Evolutionary conservation across 2,113 vertebrate genomes (phyloP).

Genomic region (Orycteropus afer): DNA sequence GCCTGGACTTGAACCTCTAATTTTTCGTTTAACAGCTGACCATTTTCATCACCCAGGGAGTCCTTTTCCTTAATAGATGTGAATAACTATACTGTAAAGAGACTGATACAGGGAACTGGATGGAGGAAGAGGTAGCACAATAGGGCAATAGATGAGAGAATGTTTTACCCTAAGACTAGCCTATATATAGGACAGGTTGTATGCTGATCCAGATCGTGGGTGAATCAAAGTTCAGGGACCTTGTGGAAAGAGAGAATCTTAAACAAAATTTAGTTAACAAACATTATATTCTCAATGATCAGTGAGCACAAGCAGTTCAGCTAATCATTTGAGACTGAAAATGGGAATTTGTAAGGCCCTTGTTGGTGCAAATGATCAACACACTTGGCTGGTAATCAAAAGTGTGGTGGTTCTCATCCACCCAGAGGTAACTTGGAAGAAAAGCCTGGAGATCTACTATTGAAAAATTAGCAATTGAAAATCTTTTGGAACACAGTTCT

Average conservation of each 20-base stretch:
- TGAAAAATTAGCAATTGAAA: too few relatives aligned
- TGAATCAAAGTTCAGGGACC: not conserved
- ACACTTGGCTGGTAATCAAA: too few relatives aligned
- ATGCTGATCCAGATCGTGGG: rapidly evolving
- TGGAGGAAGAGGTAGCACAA: not conserved
- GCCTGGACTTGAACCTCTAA: too few relatives aligned
- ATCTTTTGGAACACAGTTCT: too few relatives aligned
- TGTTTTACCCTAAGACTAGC: too few relatives aligned
- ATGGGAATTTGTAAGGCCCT: not conserved
- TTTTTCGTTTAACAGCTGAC: too few relatives aligned
- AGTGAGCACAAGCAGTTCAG: not conserved
- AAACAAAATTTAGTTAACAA: not conserved
- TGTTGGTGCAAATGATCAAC: too few relatives aligned
- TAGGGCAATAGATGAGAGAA: not conserved
- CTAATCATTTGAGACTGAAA: not conserved
- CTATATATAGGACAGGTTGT: not conserved
- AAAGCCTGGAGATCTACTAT: too few relatives aligned
- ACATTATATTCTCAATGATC: not conserved
- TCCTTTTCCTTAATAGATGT: too few relatives aligned
- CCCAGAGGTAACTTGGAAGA: too few relatives aligned
- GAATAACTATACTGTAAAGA: not conserved
- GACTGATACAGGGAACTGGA: not conserved
- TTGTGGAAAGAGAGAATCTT: not conserved
- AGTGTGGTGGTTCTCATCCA: too few relatives aligned
- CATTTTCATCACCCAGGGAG: too few relatives aligned